Evolutionary conservation across 2,888 invertebrate genomes (phyloP).

Genomic region (Calameuta filiformis): DNA sequence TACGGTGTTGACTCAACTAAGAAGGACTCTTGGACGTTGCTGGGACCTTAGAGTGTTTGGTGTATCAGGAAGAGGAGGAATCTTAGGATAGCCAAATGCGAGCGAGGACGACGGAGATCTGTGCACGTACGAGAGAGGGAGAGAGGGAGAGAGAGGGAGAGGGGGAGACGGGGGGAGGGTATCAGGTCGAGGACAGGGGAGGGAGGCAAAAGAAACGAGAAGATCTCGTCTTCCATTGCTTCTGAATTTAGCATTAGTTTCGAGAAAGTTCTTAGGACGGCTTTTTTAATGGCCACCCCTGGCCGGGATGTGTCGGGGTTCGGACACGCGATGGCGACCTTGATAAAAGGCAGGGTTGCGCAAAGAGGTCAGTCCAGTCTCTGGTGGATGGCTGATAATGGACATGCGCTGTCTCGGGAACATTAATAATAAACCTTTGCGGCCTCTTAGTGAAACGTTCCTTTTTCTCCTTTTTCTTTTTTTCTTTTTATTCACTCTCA

Average conservation of each 20-base stretch:
- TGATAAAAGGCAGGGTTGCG: not conserved
- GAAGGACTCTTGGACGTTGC: not conserved
- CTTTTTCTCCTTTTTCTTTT: constrained; percentile 16
- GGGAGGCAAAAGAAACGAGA: not conserved
- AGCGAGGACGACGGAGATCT: not conserved
- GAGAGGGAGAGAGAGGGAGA: not conserved
- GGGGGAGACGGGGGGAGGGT: not conserved
- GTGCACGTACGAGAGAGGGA: not conserved
- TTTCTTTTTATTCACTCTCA: constrained; percentile 10
- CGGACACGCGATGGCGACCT: not conserved
- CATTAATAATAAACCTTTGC: not conserved
- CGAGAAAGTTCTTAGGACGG: not conserved
- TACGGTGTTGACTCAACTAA: not conserved
- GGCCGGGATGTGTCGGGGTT: not conserved
- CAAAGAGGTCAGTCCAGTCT: not conserved
- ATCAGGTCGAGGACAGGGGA: not conserved
- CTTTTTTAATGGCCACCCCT: not conserved
- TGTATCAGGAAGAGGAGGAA: not conserved
- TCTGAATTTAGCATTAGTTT: not conserved
- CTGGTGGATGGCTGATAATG: not conserved
- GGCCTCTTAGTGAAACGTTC: constrained; percentile 4
- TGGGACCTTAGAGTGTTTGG: not conserved
- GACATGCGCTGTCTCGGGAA: not conserved
- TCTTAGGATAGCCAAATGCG: not conserved
- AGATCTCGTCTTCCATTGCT: not conserved